phyloP scores from a whole-genome alignment of 2,888 invertebrate species.

The Steinernema scapterisci region DNA sequence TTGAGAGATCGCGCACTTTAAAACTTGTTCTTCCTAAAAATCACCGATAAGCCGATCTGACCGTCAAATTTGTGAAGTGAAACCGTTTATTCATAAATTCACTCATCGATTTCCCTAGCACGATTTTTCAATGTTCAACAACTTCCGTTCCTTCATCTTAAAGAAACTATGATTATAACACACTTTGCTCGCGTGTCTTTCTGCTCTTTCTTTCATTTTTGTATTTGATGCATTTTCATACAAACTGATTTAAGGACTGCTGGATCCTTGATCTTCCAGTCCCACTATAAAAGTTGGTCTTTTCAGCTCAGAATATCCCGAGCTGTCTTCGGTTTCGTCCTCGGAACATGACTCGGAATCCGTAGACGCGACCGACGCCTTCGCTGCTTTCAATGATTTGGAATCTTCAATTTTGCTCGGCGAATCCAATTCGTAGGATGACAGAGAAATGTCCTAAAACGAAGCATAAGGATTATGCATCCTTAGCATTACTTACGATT shows the following conservation, averaged over 20 bases:
- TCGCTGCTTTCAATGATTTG: background rate
- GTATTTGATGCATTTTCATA: background rate
- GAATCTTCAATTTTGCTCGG: background rate
- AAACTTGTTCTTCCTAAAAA: too few relatives aligned
- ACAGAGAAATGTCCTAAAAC: background rate
- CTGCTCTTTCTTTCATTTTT: background rate
- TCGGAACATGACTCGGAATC: constrained; percentile 17
- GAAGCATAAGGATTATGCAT: background rate
- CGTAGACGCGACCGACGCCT: constrained; percentile 6
- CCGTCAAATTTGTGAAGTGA: too few relatives aligned
- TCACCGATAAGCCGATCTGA: too few relatives aligned
- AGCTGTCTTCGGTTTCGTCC: constrained; percentile 15
- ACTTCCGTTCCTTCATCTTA: too few relatives aligned
- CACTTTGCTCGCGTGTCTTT: too few relatives aligned
- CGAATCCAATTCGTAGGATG: background rate
- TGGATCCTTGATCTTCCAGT: constrained; percentile 13
- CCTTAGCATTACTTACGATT: background rate
- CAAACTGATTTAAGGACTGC: background rate
- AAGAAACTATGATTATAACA: too few relatives aligned
- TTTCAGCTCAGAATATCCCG: background rate
- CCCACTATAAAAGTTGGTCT: background rate
- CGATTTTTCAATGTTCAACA: too few relatives aligned
- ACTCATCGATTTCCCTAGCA: too few relatives aligned
- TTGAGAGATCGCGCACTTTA: too few relatives aligned
- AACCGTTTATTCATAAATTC: too few relatives aligned